These are phyloP conservation scores for Lates calcarifer DNA, from an alignment of 2,113 vertebrate species.

Conservation along the genomic window DNA sequence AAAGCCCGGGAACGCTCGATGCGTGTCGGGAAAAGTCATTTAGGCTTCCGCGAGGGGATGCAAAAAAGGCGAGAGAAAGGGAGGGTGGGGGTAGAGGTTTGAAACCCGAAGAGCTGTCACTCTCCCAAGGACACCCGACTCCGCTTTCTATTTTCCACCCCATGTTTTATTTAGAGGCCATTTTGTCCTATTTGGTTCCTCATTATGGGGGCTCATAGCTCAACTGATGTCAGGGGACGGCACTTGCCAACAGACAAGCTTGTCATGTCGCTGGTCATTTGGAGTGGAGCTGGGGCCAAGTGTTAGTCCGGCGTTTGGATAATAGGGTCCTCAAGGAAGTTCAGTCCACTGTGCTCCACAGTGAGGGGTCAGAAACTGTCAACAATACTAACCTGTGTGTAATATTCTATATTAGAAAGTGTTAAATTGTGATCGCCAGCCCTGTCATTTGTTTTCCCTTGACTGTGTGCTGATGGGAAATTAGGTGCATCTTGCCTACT, in stretches of 20 bases:
- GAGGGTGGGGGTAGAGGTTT: background rate
- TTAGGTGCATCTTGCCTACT: constrained; percentile 70
- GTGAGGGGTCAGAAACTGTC: constrained; percentile 9
- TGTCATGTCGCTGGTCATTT: constrained; percentile 53
- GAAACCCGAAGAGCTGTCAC: constrained; percentile 69
- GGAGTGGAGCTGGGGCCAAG: constrained; percentile 16
- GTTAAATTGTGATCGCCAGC: constrained; percentile 37
- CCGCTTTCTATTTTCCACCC: constrained; percentile 74
- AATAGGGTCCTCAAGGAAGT: constrained; percentile 45
- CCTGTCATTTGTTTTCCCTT: constrained; percentile 37
- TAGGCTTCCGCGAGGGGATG: constrained; percentile 84
- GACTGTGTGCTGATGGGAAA: constrained; percentile 58
- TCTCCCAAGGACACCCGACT: constrained; percentile 80
- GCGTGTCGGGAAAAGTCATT: constrained; percentile 93
- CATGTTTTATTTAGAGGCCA: constrained; percentile 83
- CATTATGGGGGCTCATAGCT: constrained; percentile 73
- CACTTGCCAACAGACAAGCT: constrained; percentile 27
- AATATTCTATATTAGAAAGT: constrained; percentile 18
- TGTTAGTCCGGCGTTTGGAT: constrained; percentile 34
- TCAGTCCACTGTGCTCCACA: background rate
- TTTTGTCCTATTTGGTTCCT: constrained; percentile 79
- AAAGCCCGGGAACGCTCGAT: constrained; percentile 88
- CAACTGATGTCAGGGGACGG: constrained; percentile 62
- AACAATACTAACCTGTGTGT: constrained; percentile 11
- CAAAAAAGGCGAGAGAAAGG: constrained; percentile 68